Conservation (phyloP, 1,140 invertebrate species). For the Dolichoris vasculosae region DNA sequence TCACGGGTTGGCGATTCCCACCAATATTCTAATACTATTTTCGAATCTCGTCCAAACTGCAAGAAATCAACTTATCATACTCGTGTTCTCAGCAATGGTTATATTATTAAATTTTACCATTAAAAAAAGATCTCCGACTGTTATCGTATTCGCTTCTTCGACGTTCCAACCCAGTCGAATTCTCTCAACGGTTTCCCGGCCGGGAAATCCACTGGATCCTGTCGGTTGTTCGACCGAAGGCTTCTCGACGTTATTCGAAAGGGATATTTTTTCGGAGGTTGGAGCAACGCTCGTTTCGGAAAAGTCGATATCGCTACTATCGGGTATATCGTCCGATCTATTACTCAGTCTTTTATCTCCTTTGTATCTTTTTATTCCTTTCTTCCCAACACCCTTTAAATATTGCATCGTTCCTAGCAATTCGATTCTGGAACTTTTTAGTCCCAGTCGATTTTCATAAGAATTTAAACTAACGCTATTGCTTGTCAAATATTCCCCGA, state of each 20-base stretch:
- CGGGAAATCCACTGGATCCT: slow-evolving; percentile 69
- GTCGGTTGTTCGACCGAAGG: slow-evolving; percentile 45
- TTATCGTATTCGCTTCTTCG: slow-evolving; percentile 83
- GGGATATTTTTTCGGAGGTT: slow-evolving; percentile 57
- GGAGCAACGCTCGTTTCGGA: slow-evolving; percentile 61
- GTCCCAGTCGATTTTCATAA: slow-evolving; percentile 81
- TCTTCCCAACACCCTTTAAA: slow-evolving; percentile 70
- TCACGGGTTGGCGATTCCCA: slow-evolving; percentile 78
- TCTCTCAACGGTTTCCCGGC: slow-evolving; percentile 75
- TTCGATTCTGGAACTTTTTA: slow-evolving; percentile 71
- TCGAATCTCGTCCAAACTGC: slow-evolving; percentile 86
- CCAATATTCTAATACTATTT: slow-evolving; percentile 87
- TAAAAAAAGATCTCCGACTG: slow-evolving; percentile 92
- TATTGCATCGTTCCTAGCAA: slow-evolving; percentile 69
- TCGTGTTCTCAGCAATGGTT: slow-evolving; percentile 36
- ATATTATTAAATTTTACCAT: slow-evolving; percentile 77
- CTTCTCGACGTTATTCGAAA: slow-evolving; percentile 61
- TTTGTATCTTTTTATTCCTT: slow-evolving; percentile 70
- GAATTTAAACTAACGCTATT: slow-evolving; percentile 84
- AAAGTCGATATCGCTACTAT: slow-evolving; percentile 69
- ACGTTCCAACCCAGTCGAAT: slow-evolving; percentile 87
- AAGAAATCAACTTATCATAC: slow-evolving; percentile 53
- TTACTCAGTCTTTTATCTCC: slow-evolving; percentile 64
- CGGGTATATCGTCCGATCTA: slow-evolving; percentile 61
- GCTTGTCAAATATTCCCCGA: slow-evolving; percentile 83